A percentile compares a stretch with the other conserved stretches of the same genome.
These are phyloP conservation scores for Cyprinella venusta DNA, from an alignment of 2,797 vertebrate species.

Conservation along the genomic window DNA sequence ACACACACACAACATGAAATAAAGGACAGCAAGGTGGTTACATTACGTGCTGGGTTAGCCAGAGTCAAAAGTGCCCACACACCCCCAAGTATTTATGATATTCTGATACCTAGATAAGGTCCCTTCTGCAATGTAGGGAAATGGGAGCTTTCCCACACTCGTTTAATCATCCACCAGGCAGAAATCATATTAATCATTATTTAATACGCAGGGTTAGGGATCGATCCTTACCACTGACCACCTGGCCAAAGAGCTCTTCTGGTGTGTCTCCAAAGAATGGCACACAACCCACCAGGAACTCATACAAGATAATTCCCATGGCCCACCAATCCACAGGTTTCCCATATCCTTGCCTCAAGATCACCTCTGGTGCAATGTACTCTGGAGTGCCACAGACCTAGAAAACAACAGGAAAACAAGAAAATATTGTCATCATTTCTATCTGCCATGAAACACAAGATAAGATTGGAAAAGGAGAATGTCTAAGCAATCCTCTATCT, in stretches of 20 bases:
- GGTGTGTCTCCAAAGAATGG: conserved; percentile 97
- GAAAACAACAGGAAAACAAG: conserved; percentile 18
- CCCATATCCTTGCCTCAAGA: conserved; percentile 94
- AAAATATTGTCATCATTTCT: not conserved
- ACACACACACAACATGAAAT: not conserved
- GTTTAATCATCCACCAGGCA: not conserved
- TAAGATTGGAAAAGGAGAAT: not conserved
- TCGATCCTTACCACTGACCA: conserved; percentile 88
- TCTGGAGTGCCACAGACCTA: conserved; percentile 97
- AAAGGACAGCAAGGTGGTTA: not conserved
- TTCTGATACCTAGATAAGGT: not conserved
- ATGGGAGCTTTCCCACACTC: not conserved
- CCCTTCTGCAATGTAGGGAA: not conserved
- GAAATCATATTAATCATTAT: not conserved
- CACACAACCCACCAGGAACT: conserved; percentile 95
- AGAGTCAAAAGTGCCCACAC: not conserved
- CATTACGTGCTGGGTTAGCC: not conserved
- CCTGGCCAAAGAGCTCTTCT: conserved; percentile 95
- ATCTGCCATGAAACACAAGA: not conserved
- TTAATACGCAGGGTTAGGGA: not conserved
- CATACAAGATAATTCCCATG: conserved; percentile 96
- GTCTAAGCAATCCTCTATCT: not conserved
- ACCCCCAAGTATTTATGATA: not conserved
- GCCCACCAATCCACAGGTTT: conserved; percentile 99
- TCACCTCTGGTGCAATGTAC: conserved; percentile 97